These are phyloP conservation scores for Chymomyza amoena DNA, from an alignment of 2,888 invertebrate genomes.

Conservation along the genomic window DNA sequence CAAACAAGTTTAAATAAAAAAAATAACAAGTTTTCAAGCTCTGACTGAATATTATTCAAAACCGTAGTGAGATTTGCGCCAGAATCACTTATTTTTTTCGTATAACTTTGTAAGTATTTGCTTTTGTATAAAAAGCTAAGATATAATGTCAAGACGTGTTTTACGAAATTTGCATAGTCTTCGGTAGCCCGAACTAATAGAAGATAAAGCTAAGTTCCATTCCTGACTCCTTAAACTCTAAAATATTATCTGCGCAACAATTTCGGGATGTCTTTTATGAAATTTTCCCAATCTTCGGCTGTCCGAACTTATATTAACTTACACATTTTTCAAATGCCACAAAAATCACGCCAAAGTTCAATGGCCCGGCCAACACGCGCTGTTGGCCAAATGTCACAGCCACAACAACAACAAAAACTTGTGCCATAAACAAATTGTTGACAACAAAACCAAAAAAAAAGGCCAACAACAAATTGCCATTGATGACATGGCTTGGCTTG, in stretches of 20 bases:
- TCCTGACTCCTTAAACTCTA: too few species aligned
- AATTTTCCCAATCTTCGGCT: neutral
- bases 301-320: neutral
- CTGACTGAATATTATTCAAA: too few species aligned
- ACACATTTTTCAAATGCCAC: constrained; percentile 3
- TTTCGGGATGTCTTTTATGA: neutral
- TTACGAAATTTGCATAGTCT: too few species aligned
- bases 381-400: constrained; percentile 44
- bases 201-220: too few species aligned
- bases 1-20: too few species aligned
- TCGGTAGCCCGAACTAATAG: too few species aligned
- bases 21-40: too few species aligned
- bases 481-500: constrained; percentile 57
- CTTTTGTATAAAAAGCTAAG: too few species aligned
- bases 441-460: constrained; percentile 20
- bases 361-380: constrained; percentile 46
- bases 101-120: too few species aligned
- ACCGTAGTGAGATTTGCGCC: too few species aligned
- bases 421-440: constrained; percentile 65
- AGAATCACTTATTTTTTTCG: too few species aligned
- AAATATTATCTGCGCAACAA: neutral
- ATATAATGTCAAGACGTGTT: too few species aligned
- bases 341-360: constrained; percentile 48
- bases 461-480: constrained; percentile 55
- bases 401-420: constrained; percentile 26